These are phyloP conservation scores for Podarcis lilfordi DNA, from an alignment of 2,797 vertebrate species.

Conservation along the genomic window DNA sequence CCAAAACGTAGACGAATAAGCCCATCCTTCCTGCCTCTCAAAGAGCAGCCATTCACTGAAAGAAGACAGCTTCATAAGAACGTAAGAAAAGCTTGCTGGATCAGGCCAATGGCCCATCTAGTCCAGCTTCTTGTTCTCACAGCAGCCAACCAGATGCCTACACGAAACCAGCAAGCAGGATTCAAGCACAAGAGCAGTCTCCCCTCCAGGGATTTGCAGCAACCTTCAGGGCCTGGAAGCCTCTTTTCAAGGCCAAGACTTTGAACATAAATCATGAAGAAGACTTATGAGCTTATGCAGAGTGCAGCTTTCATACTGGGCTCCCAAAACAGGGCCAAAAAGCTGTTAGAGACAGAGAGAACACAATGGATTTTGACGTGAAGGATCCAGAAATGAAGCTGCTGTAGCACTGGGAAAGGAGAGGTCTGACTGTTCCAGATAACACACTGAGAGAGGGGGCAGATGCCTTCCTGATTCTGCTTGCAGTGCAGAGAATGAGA, in stretches of 20 bases:
- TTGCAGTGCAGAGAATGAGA: too few species aligned
- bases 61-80: too few species aligned
- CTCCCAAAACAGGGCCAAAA: too few species aligned
- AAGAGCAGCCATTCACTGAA: background rate
- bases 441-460: background rate
- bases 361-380: too few species aligned
- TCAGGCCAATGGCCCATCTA: too few species aligned
- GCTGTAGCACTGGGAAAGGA: background rate
- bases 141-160: too few species aligned
- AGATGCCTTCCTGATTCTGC: background rate
- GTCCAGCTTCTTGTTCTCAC: too few species aligned
- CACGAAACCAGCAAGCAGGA: too few species aligned
- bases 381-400: too few species aligned
- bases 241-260: background rate
- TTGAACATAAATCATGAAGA: background rate
- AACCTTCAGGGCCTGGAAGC: background rate
- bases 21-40: background rate
- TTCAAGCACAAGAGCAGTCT: background rate
- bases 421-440: background rate
- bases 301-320: background rate
- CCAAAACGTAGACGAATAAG: background rate
- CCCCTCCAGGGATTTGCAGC: too few species aligned
- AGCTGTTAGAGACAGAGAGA: background rate
- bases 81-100: too few species aligned
- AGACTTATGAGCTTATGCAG: background rate